Evolutionary conservation across 2,797 vertebrate species (phyloP), one percentile per base, ranked within the genome.

Genomic region (Chelmon rostratus): DNA sequence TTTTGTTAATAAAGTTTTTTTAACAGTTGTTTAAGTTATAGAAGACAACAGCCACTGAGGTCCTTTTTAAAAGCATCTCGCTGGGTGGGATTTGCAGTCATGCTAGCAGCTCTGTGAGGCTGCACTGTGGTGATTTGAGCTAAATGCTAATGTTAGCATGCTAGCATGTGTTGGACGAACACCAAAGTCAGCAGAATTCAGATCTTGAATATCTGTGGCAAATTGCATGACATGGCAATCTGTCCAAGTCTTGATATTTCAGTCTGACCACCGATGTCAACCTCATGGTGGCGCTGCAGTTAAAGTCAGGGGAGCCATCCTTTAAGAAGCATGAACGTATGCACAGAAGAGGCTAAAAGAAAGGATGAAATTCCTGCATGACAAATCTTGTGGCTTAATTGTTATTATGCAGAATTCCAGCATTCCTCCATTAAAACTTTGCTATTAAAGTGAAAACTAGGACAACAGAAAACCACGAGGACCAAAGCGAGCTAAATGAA

Each of bases 401-500:
- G 42, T 50, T 25, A 49, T 68, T 49, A 53, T 2, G 38, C 23
- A 28, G 19, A 23, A 18, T 8, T 21, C 47, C 47, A 47, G 37
- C 8, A 3, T 31, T 13, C 12, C 13, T 66, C 21, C 49, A 4
- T 6, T 35, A 56, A 9, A 88, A 74, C 10, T 49, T 67, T 68
- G 25, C 69, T 28, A 37, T 25, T 15, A n/a, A 67, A 82, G 68
- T 67, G 40, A 73, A 74, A 83, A 35, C 33, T 66, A 57, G 38
- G 68, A 78, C 68, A 64, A 70, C 54, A 59, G 57, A 25, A 63
- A 81, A 68, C 37, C 56, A 70, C 54, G 78, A 66, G 81, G 85
- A 84, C 18, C 73, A n/a, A 37, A 81, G 49, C 15, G 23, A 65
- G 57, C 10, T 66, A 76, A 86, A 85, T 68, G 80, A 79, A 49